A percentile compares a stretch with the other conserved stretches of the same genome.
Conservation (phyloP, 2,888 invertebrate genomes). For the Lasius platythorax region DNA sequence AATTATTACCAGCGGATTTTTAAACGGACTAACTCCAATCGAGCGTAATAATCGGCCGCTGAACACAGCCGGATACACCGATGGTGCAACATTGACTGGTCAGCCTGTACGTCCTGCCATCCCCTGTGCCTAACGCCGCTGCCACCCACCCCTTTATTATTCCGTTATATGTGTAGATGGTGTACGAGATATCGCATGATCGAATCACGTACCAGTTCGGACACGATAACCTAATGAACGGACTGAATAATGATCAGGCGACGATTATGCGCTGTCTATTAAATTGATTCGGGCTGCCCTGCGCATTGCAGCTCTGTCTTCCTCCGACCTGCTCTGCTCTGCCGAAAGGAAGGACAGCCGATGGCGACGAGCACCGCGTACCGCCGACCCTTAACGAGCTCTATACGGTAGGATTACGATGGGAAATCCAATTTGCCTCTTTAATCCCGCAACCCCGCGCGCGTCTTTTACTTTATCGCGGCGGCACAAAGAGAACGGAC, state of each 20-base stretch:
- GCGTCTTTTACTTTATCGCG: slow-evolving; percentile 31
- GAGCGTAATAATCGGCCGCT: slow-evolving; percentile 45
- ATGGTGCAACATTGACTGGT: slow-evolving; percentile 57
- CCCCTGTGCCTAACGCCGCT: slow-evolving; percentile 41
- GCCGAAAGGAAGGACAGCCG: slow-evolving; percentile 53
- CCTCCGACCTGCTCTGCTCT: slow-evolving; percentile 14
- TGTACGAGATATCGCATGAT: slow-evolving; percentile 82
- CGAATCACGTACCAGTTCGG: slow-evolving; percentile 82
- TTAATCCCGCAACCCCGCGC: slow-evolving; percentile 34
- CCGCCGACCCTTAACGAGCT: slow-evolving; percentile 34
- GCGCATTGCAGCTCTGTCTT: neutral
- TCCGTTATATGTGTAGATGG: slow-evolving; percentile 82
- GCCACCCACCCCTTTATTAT: slow-evolving; percentile 78
- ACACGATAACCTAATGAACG: slow-evolving; percentile 85
- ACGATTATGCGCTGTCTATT: slow-evolving; percentile 83
- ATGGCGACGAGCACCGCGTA: slow-evolving; percentile 33
- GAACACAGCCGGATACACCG: slow-evolving; percentile 56
- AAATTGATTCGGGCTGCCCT: slow-evolving; percentile 77
- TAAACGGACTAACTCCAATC: slow-evolving; percentile 25
- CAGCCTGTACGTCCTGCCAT: slow-evolving; percentile 45
- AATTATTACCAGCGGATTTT: slow-evolving; percentile 24
- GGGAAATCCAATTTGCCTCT: slow-evolving; percentile 45
- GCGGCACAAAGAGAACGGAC: slow-evolving; percentile 15
- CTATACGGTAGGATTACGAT: slow-evolving; percentile 37
- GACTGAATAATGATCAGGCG: slow-evolving; percentile 83